Evolutionary conservation across 2,888 invertebrate species (phyloP), one percentile per base, ranked within the genome.

Genomic region (Cryptus armator): DNA sequence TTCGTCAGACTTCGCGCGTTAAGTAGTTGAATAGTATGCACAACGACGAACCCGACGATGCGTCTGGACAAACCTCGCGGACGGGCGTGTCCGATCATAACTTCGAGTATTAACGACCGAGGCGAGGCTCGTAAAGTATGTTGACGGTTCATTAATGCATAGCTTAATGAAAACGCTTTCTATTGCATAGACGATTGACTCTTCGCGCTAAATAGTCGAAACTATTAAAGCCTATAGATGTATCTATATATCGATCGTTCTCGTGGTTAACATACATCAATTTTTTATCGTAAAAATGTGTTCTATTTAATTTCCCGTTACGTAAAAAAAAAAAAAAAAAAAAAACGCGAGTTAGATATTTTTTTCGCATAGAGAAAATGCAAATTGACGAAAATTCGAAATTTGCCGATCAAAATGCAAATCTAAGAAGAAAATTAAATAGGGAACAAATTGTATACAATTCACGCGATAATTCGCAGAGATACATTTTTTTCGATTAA

Each of bases 21-120:
- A 78, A 81, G 82, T 85, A 82, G 82, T 76, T 67, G 71, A 82
- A 82, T 76, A 67, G 75, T 76, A 76, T 85, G 85, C 82, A 71
- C 75, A 66, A 59, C 48, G 82, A 46, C 82, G 75, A 53, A 12
- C 29, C 53, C 53, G 71, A 44, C 44, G 32, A 2, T 29, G 59
- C 12, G 32, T 29, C 14, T 62, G 29, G 62, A 29, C 48, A 14
- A 48, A 68, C 78, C 59, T 62, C 51, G 83, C 62, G 68, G 70
- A 43, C 84, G 43, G 66, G 72, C 80, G 70, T 81, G 84, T 78
- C 81, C 46, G 67, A 77, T 64, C 84, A 74, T 84, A 81, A 84
- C 78, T 70, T 72, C 68, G 37, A 71, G 79, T 67, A 43, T 56
- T 76, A 76, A 79, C 85, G 71, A 71, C 79, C 79, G 75, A 32